These are phyloP conservation scores for Neosilurus mollespiculum DNA, from an alignment of 2,797 vertebrate species.

Conservation along the genomic window DNA sequence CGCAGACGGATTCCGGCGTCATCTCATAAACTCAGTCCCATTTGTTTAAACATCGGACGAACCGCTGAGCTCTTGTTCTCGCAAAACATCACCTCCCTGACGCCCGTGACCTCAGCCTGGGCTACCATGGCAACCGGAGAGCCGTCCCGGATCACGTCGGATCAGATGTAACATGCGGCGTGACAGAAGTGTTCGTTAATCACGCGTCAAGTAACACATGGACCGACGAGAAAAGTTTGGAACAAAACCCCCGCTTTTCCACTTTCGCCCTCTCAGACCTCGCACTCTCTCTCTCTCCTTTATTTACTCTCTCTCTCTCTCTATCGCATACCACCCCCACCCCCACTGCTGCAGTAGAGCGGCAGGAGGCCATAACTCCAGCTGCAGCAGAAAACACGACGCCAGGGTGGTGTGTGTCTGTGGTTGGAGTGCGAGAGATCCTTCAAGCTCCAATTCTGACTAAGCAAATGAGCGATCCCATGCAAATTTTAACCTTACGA, in stretches of 20 bases:
- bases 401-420: slow-evolving; percentile 3
- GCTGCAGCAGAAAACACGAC: not conserved
- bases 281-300: not conserved
- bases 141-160: slow-evolving; percentile 58
- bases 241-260: not conserved
- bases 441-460: not conserved
- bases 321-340: no score
- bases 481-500: slow-evolving; percentile 8
- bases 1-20: not conserved
- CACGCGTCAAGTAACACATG: slow-evolving; percentile 48
- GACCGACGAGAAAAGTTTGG: slow-evolving; percentile 2
- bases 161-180: slow-evolving; percentile 61
- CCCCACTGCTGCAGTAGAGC: not conserved
- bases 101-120: slow-evolving; percentile 44
- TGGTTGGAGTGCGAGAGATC: not conserved
- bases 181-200: slow-evolving; percentile 64
- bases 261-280: not conserved
- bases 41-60: not conserved
- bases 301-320: not conserved
- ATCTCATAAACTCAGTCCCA: not conserved
- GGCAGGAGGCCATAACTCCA: slow-evolving; percentile 6
- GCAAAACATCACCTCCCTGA: slow-evolving; percentile 32
- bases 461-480: not conserved
- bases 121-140: slow-evolving; percentile 63
- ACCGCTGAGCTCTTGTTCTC: not conserved